phyloP scores from a whole-genome alignment of 2,888 invertebrate genomes.

The Pristionchus entomophagus region DNA sequence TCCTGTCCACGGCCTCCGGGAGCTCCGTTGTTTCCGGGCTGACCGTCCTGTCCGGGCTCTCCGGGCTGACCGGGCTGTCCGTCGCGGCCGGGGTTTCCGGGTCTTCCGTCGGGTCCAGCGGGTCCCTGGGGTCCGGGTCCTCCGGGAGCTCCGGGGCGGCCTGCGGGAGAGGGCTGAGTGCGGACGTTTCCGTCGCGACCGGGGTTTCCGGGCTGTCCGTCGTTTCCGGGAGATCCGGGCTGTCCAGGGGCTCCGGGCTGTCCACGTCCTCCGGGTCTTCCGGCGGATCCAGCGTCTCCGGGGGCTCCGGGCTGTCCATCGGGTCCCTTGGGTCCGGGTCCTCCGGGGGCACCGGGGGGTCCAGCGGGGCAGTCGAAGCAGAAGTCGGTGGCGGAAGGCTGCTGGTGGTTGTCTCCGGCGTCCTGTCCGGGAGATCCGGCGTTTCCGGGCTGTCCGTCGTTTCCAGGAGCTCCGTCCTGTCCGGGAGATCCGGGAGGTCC shows the following conservation, averaged over 20 bases:
- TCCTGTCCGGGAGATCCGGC: conserved; percentile 39
- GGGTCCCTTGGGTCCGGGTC: conserved; percentile 28
- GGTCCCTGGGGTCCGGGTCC: conserved; percentile 44
- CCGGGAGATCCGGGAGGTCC: conserved; percentile 43
- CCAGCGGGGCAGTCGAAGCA: conserved; percentile 48
- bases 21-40: conserved; percentile 30
- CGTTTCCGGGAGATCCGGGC: conserved; percentile 46
- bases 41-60: conserved; percentile 44
- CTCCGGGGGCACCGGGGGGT: conserved; percentile 26
- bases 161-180: conserved; percentile 41
- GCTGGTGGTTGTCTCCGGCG: not conserved
- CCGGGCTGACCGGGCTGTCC: conserved; percentile 45
- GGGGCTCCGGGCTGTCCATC: conserved; percentile 37
- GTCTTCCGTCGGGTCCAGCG: conserved; percentile 46
- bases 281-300: conserved; percentile 21
- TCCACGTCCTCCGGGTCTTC: conserved; percentile 38
- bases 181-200: conserved; percentile 34
- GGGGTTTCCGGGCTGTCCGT: conserved; percentile 44
- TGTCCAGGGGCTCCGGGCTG: conserved; percentile 38
- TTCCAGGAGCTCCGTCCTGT: conserved; percentile 45
- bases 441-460: conserved; percentile 46
- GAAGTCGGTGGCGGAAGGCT: conserved; percentile 9
- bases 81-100: conserved; percentile 42
- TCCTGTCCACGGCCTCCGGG: conserved; percentile 40
- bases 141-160: conserved; percentile 41